Conservation (phyloP, 2,113 vertebrate genomes). For the Turnix velox region DNA sequence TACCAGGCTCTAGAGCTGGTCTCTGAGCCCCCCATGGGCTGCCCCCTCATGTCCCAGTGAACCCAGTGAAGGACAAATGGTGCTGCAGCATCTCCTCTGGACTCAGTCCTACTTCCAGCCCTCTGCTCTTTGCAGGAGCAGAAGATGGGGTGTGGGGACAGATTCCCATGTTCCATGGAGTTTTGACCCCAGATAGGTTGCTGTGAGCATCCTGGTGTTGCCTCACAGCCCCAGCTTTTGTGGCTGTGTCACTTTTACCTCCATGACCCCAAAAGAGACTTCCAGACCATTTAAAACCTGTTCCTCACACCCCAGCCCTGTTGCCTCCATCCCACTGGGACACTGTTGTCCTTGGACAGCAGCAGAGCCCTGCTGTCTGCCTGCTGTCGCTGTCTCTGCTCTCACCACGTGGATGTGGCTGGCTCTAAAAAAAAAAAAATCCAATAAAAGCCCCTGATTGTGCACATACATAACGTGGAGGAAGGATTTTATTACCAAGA, state of each 20-base stretch:
- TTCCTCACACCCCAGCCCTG: rapidly evolving
- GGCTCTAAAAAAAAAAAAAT: background rate
- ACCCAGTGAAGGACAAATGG: rapidly evolving
- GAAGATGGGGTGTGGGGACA: background rate
- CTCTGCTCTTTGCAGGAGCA: background rate
- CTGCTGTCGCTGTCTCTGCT: rapidly evolving
- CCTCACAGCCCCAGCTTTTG: too few relatives aligned
- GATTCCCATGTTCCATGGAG: background rate
- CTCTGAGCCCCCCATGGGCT: background rate
- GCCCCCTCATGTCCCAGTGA: background rate
- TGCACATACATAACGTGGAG: background rate
- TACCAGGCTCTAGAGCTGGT: background rate
- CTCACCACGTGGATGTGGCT: rapidly evolving
- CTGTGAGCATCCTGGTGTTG: rapidly evolving
- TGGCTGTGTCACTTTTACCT: too few relatives aligned
- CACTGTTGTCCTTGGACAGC: rapidly evolving
- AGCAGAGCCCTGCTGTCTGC: background rate
- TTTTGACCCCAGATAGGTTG: too few relatives aligned
- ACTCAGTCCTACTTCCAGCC: too few relatives aligned
- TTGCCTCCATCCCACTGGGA: rapidly evolving
- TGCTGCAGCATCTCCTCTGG: background rate
- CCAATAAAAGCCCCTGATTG: background rate
- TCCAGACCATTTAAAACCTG: background rate
- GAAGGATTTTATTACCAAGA: background rate
- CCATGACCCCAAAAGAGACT: rapidly evolving